Evolutionary conservation across 2,888 invertebrate species (phyloP).

Genomic region (Brachyptera risi): DNA sequence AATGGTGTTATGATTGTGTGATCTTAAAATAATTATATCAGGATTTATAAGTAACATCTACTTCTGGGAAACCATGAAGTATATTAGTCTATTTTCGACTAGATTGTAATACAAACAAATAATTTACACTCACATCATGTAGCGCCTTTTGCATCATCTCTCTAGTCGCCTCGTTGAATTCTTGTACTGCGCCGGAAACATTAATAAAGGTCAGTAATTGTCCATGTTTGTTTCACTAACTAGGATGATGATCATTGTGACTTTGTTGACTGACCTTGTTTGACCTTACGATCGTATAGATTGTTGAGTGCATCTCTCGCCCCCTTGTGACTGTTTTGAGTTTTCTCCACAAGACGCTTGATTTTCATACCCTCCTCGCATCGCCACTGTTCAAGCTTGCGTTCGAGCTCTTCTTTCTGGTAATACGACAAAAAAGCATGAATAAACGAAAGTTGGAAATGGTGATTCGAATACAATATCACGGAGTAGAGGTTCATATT

Average conservation of each 20-base stretch:
- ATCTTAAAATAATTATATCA: too few relatives aligned
- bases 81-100: too few relatives aligned
- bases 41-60: too few relatives aligned
- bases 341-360: conserved; percentile 48
- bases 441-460: too few relatives aligned
- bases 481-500: too few relatives aligned
- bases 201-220: not conserved
- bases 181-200: conserved; percentile 36
- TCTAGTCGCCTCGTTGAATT: conserved; percentile 40
- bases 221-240: not conserved
- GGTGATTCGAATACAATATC: too few relatives aligned
- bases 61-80: too few relatives aligned
- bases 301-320: conserved; percentile 49
- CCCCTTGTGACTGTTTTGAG: conserved; percentile 46
- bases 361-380: conserved; percentile 37
- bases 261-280: conserved; percentile 45
- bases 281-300: conserved; percentile 20
- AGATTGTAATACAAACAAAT: too few relatives aligned
- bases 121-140: conserved; percentile 4
- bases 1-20: too few relatives aligned
- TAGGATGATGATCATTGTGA: not conserved
- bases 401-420: conserved; percentile 22
- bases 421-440: not conserved
- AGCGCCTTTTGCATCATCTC: conserved; percentile 14
- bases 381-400: conserved; percentile 12